Evolutionary conservation across 92 coral and sea anemone genomes (phyloP), one percentile per base, ranked within the genome.

Genomic region (Heliopora coerulea): DNA sequence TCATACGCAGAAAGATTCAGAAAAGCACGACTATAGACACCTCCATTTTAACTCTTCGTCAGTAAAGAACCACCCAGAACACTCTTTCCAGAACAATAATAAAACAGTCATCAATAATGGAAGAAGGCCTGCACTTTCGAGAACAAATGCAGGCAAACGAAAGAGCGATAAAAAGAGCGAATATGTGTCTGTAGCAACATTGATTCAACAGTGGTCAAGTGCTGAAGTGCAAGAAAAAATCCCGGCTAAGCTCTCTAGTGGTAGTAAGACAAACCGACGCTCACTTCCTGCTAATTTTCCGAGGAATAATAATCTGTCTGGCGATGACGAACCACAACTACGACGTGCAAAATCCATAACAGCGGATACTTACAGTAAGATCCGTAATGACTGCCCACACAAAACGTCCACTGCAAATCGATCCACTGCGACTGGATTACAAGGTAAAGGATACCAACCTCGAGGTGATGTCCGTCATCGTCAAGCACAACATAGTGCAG

Each of bases 201-300:
- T 66, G 39, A 66, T 66, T 42, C 49, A 66, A 66, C 73, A 66
- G 19, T 66, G 57, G 57, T 66, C 73, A 20, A 54, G 56, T 46
- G 35, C 73, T 20, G 57, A 66, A 23, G 39, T 17, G 24, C 25
- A 46, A 17, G 50, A 42, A 41, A 25, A 66, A 6, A 21, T 10
- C 23, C 56, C 1, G 44, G 20, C 23, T 13, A 50, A 66, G 26
- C 10, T 24, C 2, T n/a, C 31, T 66, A 35, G 25, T 15, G 20
- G 32, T 24, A 39, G 26, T 20, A 20, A 65, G 19, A 39, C 19
- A 1, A 65, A 20, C 31, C 41, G 73, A 46, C 57, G 73, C n/a
- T 66, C 73, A 19, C 73, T 26, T 31, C 73, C 73, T 8, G 31
- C 73, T 9, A 66, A 66, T 8, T 66, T 66, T 66, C 33, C 17